phyloP scores from a whole-genome alignment of 2,797 vertebrate species.

The Propithecus perrieri region DNA sequence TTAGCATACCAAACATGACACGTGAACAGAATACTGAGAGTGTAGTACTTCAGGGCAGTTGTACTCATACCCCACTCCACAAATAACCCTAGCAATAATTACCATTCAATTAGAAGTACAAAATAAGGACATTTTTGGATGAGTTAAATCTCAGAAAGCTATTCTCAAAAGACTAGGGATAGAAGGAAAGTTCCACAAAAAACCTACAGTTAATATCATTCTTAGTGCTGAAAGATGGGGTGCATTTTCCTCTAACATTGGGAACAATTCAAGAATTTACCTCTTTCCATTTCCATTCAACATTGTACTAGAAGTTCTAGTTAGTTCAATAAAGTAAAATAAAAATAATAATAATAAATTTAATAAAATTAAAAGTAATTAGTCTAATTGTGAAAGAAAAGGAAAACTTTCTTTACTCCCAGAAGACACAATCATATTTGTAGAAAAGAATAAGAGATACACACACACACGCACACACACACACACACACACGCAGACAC shows the following conservation, averaged over 20 bases:
- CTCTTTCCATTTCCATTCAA: background rate
- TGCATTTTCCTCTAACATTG: background rate
- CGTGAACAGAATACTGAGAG: background rate
- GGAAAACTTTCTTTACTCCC: background rate
- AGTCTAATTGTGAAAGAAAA: background rate
- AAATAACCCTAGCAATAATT: background rate
- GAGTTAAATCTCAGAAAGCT: background rate
- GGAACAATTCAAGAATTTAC: background rate
- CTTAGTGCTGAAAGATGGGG: background rate
- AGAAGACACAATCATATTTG: background rate
- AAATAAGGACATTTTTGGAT: background rate
- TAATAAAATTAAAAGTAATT: background rate
- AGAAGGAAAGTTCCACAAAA: background rate
- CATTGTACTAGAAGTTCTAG: background rate
- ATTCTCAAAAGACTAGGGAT: background rate
- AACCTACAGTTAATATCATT: background rate
- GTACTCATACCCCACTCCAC: background rate
- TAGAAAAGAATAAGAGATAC: background rate
- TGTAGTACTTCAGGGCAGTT: background rate
- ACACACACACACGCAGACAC: no score
- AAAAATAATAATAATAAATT: background rate
- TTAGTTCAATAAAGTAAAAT: background rate
- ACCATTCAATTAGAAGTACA: background rate
- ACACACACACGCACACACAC: background rate
- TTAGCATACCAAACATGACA: background rate